These are phyloP conservation scores for Parazoanthus atlanticus DNA, from an alignment of 92 coral and sea anemone species.

Conservation along the genomic window DNA sequence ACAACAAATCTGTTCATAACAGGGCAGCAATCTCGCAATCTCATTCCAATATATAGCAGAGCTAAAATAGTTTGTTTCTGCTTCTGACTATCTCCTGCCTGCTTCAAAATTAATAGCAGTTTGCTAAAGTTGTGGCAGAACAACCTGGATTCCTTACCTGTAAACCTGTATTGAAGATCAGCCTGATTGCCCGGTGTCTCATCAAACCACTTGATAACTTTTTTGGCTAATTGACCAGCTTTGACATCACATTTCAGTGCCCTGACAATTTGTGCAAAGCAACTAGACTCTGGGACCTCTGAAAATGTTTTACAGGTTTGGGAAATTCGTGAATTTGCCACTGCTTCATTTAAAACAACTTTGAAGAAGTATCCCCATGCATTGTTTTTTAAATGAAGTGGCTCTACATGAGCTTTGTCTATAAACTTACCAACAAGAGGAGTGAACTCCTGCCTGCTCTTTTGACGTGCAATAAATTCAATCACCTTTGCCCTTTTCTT, in stretches of 20 bases:
- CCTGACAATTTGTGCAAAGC: neutral
- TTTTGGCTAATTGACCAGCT: slow-evolving; percentile 18
- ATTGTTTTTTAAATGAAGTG: slow-evolving; percentile 44
- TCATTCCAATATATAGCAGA: slow-evolving; percentile 49
- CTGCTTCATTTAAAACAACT: slow-evolving; percentile 4
- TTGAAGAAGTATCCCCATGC: slow-evolving; percentile 42
- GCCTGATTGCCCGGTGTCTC: slow-evolving; percentile 67
- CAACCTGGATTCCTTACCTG: slow-evolving; percentile 68
- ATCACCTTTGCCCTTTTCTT: slow-evolving; percentile 57
- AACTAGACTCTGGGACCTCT: slow-evolving; percentile 5
- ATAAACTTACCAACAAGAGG: slow-evolving; percentile 58
- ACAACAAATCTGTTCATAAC: slow-evolving; percentile 59
- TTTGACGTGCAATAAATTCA: slow-evolving; percentile 57
- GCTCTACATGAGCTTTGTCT: slow-evolving; percentile 70
- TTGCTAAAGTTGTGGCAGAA: slow-evolving; percentile 66
- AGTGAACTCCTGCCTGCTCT: slow-evolving; percentile 60
- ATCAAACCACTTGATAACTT: slow-evolving; percentile 73
- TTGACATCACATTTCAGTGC: slow-evolving; percentile 9
- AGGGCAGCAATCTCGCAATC: slow-evolving; percentile 66
- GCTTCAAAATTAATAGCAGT: slow-evolving; percentile 49
- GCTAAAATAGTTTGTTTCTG: slow-evolving; percentile 62
- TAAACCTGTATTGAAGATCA: slow-evolving; percentile 73
- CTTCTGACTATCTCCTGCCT: slow-evolving; percentile 62
- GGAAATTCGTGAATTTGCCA: slow-evolving; percentile 16
- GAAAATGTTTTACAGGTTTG: slow-evolving; percentile 2